phyloP scores from a whole-genome alignment of 2,797 vertebrate species.

The Myotis planiceps region DNA sequence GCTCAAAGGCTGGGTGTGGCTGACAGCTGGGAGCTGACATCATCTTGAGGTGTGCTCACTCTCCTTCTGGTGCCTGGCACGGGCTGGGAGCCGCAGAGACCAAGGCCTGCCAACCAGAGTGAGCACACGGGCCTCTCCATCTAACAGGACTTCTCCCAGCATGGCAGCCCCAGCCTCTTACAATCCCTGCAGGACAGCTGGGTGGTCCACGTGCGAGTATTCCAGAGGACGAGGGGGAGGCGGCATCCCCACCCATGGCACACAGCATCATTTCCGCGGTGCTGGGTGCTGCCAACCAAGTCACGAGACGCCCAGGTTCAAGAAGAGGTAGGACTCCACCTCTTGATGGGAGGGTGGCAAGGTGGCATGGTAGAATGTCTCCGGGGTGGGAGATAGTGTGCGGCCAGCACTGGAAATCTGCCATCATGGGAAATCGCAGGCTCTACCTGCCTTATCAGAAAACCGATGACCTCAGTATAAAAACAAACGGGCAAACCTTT shows the following conservation, averaged over 20 bases:
- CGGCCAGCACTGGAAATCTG: not conserved
- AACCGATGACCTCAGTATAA: not conserved
- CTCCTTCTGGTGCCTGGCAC: not conserved
- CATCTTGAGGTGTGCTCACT: too few relatives aligned
- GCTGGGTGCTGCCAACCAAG: not conserved
- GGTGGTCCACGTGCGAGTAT: not conserved
- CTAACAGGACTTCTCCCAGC: not conserved
- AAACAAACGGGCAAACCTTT: not conserved
- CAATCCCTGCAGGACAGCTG: not conserved
- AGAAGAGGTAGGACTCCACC: not conserved
- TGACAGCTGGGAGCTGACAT: not conserved
- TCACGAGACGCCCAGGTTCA: not conserved
- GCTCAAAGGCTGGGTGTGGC: not conserved
- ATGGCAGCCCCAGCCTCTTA: fast-evolving
- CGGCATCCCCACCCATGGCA: not conserved
- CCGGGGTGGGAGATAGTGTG: too few relatives aligned
- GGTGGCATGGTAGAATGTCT: not conserved
- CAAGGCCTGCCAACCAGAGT: not conserved
- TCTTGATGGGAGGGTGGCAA: not conserved
- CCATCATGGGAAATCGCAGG: not conserved
- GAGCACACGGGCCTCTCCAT: not conserved
- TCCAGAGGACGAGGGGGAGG: not conserved
- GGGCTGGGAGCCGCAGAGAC: too few relatives aligned
- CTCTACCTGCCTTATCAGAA: not conserved
- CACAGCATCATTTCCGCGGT: not conserved